Evolutionary conservation across 2,888 invertebrate genomes (phyloP).

Genomic region (Dastarcus helophoroides): DNA sequence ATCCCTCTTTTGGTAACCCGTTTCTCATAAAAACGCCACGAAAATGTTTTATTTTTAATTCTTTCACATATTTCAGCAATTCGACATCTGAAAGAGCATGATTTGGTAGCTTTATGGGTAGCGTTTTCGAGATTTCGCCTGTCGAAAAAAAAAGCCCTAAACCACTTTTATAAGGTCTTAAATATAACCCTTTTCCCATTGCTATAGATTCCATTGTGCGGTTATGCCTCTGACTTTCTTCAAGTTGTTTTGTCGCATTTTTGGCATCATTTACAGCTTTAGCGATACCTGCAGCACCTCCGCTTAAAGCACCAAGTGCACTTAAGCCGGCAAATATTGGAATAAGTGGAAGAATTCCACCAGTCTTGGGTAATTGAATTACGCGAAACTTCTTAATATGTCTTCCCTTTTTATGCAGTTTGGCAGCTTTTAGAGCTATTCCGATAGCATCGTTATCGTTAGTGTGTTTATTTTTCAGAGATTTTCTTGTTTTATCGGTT

Average conservation of each 20-base stretch:
- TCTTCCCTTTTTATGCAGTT: no score
- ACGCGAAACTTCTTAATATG: slow-evolving; percentile 16
- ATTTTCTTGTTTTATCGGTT: no score
- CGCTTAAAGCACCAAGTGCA: slow-evolving; percentile 14
- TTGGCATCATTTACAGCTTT: slow-evolving; percentile 19
- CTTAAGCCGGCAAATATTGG: slow-evolving; percentile 20
- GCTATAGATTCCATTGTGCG: slow-evolving; percentile 17
- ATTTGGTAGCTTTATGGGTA: slow-evolving; percentile 8
- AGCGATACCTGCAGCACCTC: slow-evolving; percentile 16
- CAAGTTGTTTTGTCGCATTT: slow-evolving; percentile 14
- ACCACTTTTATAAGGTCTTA: slow-evolving; percentile 8
- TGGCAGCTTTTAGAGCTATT: slow-evolving; percentile 10
- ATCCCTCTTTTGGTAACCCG: slow-evolving; percentile 8
- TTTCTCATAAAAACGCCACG: slow-evolving; percentile 15
- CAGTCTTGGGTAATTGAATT: slow-evolving; percentile 23
- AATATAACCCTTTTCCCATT: slow-evolving; percentile 12
- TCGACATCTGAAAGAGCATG: slow-evolving; percentile 12
- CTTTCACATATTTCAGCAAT: slow-evolving; percentile 12
- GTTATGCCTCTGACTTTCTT: slow-evolving; percentile 20
- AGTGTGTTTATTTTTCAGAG: slow-evolving; percentile 5
- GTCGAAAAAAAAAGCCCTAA: slow-evolving; percentile 9
- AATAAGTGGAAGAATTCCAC: slow-evolving; percentile 24
- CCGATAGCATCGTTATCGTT: slow-evolving; percentile 10
- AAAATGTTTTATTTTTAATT: slow-evolving; percentile 11
- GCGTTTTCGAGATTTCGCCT: slow-evolving; percentile 3